Conservation (phyloP, 2,888 invertebrate genomes). For the Sarcophaga carnaria region DNA sequence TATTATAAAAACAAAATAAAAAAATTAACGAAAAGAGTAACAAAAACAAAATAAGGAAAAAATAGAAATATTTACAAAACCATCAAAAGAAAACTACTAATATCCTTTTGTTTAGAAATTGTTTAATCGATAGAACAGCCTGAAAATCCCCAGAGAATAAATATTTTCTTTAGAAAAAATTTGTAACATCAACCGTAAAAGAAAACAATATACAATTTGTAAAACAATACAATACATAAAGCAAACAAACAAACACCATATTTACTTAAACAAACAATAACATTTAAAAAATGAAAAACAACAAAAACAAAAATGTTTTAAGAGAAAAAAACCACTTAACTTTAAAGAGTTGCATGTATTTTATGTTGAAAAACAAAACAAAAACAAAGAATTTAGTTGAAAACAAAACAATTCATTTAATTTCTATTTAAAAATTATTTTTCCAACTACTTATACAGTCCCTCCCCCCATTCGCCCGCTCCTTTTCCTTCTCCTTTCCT, state of each 20-base stretch:
- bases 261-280: conserved; percentile 17
- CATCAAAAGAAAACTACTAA: neutral
- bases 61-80: neutral
- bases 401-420: conserved; percentile 26
- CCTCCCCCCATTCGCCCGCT: neutral
- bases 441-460: conserved; percentile 22
- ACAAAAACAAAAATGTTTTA: neutral
- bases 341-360: conserved; percentile 40
- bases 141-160: neutral
- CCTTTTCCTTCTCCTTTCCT: neutral
- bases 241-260: conserved; percentile 11
- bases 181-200: conserved; percentile 25
- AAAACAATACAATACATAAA: neutral
- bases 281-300: conserved; percentile 12
- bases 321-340: too few species aligned
- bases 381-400: conserved; percentile 11
- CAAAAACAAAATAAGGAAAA: conserved; percentile 4
- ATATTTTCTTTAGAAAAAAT: neutral
- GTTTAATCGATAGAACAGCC: neutral
- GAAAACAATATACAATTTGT: neutral
- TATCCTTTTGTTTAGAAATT: too few species aligned
- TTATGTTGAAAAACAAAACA: conserved; percentile 45
- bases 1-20: conserved; percentile 52
- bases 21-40: conserved; percentile 53
- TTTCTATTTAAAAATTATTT: neutral